Conservation (phyloP, 37 sponge, comb jelly and placozoan species). For the Tethya wilhelma region DNA sequence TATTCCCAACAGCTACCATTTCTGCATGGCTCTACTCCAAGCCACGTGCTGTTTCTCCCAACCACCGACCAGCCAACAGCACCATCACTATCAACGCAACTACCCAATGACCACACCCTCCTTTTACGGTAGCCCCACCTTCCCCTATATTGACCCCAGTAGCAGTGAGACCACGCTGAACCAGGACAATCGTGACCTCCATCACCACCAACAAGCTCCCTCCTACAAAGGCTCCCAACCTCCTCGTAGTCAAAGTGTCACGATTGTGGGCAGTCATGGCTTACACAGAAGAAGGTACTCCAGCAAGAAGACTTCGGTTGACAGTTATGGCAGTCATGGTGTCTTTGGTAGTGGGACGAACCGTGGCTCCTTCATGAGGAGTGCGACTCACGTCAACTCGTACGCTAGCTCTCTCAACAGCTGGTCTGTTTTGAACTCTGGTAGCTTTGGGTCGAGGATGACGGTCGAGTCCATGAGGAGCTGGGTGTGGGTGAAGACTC, state of each 20-base stretch:
- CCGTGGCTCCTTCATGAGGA: background rate
- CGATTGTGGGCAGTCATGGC: too few species aligned
- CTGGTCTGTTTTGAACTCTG: constrained; percentile 6
- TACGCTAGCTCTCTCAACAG: background rate
- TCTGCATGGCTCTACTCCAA: constrained; percentile 51
- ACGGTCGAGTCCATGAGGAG: constrained; percentile 5
- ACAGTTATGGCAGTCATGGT: too few species aligned
- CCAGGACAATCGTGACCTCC: background rate
- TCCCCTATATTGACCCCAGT: background rate
- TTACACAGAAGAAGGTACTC: too few species aligned
- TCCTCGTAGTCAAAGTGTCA: too few species aligned
- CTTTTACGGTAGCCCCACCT: background rate
- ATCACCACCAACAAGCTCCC: background rate
- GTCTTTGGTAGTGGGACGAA: too few species aligned
- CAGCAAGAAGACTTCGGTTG: too few species aligned
- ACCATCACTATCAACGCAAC: background rate
- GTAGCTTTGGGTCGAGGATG: background rate
- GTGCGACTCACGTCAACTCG: background rate
- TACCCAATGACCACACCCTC: background rate
- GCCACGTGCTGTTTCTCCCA: constrained; percentile 31
- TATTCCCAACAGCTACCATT: constrained; percentile 30
- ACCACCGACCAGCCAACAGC: background rate
- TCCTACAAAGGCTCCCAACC: background rate
- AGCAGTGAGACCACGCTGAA: background rate
- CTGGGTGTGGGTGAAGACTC: constrained; percentile 19